Base-by-base conservation (phyloP, 2,797 vertebrate genomes). In the Tapirus indicus region DNA sequence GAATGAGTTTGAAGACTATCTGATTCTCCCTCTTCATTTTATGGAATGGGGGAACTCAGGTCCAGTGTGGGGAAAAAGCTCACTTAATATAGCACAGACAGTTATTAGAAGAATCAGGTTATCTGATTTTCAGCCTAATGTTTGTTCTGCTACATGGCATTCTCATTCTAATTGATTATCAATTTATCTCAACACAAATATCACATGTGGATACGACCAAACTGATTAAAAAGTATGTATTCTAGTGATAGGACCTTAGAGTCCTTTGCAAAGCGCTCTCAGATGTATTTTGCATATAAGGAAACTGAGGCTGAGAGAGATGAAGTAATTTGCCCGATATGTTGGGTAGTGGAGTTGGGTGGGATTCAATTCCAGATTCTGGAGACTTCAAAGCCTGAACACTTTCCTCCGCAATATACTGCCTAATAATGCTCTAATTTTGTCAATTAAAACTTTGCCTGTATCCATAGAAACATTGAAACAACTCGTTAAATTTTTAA, bases 401-500 rank as follows among this genome's bases (percentile, higher is more conserved):
- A 72, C 12, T 66, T 68, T 60, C 17, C 49, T 49, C 23, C 62
- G 5, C 7, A 79, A 11, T 32, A 16, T 80, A 66, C 32, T 85
- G 35, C 27, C 49, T 86, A 85, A 89, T 66, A 84, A 74, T 90
- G 52, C 44, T 88, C 7, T 72, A 71, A 66, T 85, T 92, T 58
- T 74, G 9, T 95, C 85, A 95, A 72, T 66, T 88, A 96, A 68
- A 92, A 52, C 21, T 9, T 83, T 44, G 85, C 35, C 27, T 84
- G 25, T 74, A 10, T 44, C 41, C 64, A 95, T 18, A 58, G n/a
- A 74, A 93, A 90, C 21, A 75, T 16, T 52, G 29, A 93, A 79
- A 88, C 17, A 80, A 85, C 62, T 86, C 47, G 58, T 85, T 92
- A 83, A 21, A 58, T n/a, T 89, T 79, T 88, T 78, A 49, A 64